Base-by-base conservation (phyloP, 2,797 vertebrate species). In the Oreonectes daqikongensis region DNA sequence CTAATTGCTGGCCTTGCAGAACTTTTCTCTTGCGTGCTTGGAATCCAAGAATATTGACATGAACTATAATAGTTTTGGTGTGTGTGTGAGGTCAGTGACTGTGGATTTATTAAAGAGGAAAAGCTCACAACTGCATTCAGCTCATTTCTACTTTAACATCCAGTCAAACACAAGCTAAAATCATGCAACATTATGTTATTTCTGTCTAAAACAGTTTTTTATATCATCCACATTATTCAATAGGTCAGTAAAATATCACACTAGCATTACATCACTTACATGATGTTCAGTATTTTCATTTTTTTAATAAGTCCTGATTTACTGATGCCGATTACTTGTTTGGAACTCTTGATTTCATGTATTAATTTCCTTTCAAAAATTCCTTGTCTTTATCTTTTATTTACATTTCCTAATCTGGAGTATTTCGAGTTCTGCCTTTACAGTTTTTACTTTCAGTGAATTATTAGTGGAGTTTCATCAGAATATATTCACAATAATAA, bases 1-100 rank as follows among this genome's bases (percentile, higher is more conserved):
- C 20, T 22, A 8, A 52, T 52, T 52, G 48, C n/a, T 55, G n/a
- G 52, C 22, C 22, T 55, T 55, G 22, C 20, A 22, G 20, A n/a
- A 17, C 46, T 48, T 48, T 48, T n/a, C 11, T 24, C 52, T 24
- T 11, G 11, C 5, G 53, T 57, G 24, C 53, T 57, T 28, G 53
- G 50, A 93, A 95, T 95, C 94, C 93, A 94, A 93, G 94, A 89
- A 85, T 87, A 84, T 81, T 80, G 30, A 75, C 72, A 91, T 90
- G 87, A 91, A 93, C 94, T 93, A 93, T 90, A 91, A 86, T 93
- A 94, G 94, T 93, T 93, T 89, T 83, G 85, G 83, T n/a, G n/a
- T n/a, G n/a, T n/a, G n/a, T n/a, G n/a, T n/a, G n/a, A n/a, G 32
- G 32, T 32, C 32, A 32, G 32, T 32, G 32, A 75, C 74, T 86